A percentile compares a stretch with the other conserved stretches of the same genome.
phyloP scores from a whole-genome alignment of 2,113 vertebrate genomes.

The Oxyruncus cristatus region DNA sequence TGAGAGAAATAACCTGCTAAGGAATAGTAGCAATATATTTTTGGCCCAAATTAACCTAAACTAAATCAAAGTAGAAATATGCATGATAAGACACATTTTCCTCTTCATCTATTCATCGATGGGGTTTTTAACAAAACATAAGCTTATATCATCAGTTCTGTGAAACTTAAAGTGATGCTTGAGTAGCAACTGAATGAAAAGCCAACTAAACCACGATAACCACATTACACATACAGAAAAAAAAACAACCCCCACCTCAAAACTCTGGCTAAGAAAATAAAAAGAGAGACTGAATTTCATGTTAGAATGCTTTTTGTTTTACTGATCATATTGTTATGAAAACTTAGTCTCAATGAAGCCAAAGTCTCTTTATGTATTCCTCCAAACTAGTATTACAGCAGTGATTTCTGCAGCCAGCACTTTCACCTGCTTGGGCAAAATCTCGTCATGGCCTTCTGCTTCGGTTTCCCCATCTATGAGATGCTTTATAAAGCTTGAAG shows the following conservation, averaged over 20 bases:
- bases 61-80: not conserved
- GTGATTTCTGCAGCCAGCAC: not conserved
- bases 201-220: not conserved
- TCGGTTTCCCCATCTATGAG: not conserved
- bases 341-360: not conserved
- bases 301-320: not conserved
- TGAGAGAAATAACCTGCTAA: not conserved
- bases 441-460: not conserved
- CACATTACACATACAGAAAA: not conserved
- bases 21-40: not conserved
- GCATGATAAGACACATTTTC: not conserved
- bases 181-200: not conserved
- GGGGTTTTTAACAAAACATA: not conserved
- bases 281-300: not conserved
- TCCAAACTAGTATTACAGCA: not conserved
- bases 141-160: not conserved
- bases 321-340: not conserved
- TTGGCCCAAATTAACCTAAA: not conserved
- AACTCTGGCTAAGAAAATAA: not conserved
- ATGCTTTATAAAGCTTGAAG: not conserved
- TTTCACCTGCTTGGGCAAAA: not conserved
- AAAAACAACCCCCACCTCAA: accelerated
- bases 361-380: not conserved
- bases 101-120: not conserved
- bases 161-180: not conserved